Percentiles rank a stretch among this genome's conserved stretches.
Conservation (phyloP, 1,140 invertebrate species). For the Eufriesea mexicana region DNA sequence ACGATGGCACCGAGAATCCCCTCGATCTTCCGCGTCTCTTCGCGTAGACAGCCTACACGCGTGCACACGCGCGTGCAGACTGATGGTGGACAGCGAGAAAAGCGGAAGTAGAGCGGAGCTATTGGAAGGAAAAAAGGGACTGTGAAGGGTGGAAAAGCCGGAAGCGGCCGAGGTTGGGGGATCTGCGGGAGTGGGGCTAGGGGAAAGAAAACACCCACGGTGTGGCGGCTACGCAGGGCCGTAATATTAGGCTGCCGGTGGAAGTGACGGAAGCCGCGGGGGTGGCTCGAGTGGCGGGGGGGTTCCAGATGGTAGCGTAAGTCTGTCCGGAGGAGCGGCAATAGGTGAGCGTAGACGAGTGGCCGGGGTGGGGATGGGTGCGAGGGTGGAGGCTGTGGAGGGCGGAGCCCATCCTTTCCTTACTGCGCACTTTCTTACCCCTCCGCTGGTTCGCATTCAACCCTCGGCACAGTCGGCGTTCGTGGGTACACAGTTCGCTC, state of each 20-base stretch:
- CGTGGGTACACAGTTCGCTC: conserved; percentile 69
- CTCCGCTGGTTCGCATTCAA: conserved; percentile 65
- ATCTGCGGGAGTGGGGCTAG: too few relatives aligned
- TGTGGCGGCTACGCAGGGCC: not conserved
- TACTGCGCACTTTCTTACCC: conserved; percentile 79
- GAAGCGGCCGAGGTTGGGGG: too few relatives aligned
- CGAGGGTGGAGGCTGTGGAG: conserved; percentile 50
- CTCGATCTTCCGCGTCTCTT: too few relatives aligned
- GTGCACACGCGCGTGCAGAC: too few relatives aligned
- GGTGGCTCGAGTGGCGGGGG: conserved; percentile 6
- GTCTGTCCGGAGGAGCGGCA: conserved; percentile 14
- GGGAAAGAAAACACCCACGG: not conserved
- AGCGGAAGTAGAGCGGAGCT: not conserved
- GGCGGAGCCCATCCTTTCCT: conserved; percentile 72
- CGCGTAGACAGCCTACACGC: too few relatives aligned
- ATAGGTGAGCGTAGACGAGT: conserved; percentile 17
- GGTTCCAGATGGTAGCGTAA: conserved; percentile 43
- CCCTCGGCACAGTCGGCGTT: conserved; percentile 51
- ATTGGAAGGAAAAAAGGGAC: too few relatives aligned
- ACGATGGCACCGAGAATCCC: too few relatives aligned
- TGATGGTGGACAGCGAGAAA: not conserved
- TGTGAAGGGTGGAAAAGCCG: too few relatives aligned
- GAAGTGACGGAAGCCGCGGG: conserved; percentile 8
- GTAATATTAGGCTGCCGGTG: conserved; percentile 1
- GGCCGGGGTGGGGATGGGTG: conserved; percentile 41